Conservation (phyloP, 2,888 invertebrate species). For the Thecocarcelia acutangulata region DNA sequence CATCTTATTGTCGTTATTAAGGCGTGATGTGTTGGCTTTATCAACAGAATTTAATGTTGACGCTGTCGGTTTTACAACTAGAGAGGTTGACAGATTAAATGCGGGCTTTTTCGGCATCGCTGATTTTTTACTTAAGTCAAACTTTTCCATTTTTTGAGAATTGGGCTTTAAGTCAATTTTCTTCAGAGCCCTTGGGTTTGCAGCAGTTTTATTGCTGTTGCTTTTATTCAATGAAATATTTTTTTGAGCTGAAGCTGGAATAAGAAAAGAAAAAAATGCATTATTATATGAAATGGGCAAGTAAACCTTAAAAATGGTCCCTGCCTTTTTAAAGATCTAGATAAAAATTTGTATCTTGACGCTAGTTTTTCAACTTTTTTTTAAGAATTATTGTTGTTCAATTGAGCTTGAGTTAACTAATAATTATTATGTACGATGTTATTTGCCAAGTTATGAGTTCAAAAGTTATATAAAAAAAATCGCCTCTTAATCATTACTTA, state of each 20-base stretch:
- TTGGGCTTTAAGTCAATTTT: conserved; percentile 70
- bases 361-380: too few relatives aligned
- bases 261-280: background rate
- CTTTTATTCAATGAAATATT: conserved; percentile 10
- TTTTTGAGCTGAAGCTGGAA: conserved; percentile 66
- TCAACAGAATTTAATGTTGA: background rate
- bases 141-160: conserved; percentile 12
- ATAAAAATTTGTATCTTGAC: too few relatives aligned
- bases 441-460: too few relatives aligned
- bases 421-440: too few relatives aligned
- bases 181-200: conserved; percentile 70
- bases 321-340: background rate
- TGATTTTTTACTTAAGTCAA: background rate
- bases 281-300: background rate
- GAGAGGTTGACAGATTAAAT: conserved; percentile 34
- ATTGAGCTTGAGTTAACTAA: too few relatives aligned
- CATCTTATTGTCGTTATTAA: conserved; percentile 70
- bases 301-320: too few relatives aligned
- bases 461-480: too few relatives aligned
- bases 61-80: conserved; percentile 3
- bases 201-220: conserved; percentile 28
- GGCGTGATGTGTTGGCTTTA: background rate
- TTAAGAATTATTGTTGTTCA: too few relatives aligned
- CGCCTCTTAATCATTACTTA: too few relatives aligned
- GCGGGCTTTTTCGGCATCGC: conserved; percentile 61